A percentile compares a stretch with the other conserved stretches of the same genome.
Evolutionary conservation across 2,113 vertebrate species (phyloP).

Genomic region (Epinephelus lanceolatus): DNA sequence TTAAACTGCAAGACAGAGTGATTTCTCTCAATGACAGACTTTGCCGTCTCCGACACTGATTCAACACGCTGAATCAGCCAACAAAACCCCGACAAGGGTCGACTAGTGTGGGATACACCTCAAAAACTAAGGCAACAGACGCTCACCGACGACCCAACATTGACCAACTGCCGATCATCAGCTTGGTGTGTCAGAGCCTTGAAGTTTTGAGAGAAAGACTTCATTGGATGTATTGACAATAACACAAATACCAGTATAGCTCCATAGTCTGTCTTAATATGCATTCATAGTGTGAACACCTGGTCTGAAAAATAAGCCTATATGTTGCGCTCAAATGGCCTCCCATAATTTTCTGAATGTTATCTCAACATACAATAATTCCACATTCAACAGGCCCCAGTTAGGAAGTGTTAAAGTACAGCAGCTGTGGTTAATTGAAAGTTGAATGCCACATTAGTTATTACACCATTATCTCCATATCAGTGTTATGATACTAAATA

Average conservation of each 20-base stretch:
- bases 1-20: too few species aligned
- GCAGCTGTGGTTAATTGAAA: neutral
- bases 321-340: too few species aligned
- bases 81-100: too few species aligned
- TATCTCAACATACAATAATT: neutral
- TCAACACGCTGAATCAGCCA: too few species aligned
- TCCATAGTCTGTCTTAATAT: neutral
- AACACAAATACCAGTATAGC: neutral
- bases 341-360: neutral
- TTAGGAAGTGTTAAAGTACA: neutral
- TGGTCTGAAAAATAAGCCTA: neutral
- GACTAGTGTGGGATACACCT: too few species aligned
- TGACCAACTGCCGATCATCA: too few species aligned
- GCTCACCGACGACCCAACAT: too few species aligned
- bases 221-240: neutral
- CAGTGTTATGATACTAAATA: neutral
- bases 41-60: too few species aligned
- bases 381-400: neutral
- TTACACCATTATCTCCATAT: neutral
- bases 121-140: too few species aligned
- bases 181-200: too few species aligned
- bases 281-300: neutral
- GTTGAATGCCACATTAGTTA: neutral
- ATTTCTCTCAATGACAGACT: too few species aligned
- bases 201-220: neutral